Evolutionary conservation across 1,140 invertebrate species (phyloP), one percentile per base, ranked within the genome.

Genomic region (Drosophila kohkoa): DNA sequence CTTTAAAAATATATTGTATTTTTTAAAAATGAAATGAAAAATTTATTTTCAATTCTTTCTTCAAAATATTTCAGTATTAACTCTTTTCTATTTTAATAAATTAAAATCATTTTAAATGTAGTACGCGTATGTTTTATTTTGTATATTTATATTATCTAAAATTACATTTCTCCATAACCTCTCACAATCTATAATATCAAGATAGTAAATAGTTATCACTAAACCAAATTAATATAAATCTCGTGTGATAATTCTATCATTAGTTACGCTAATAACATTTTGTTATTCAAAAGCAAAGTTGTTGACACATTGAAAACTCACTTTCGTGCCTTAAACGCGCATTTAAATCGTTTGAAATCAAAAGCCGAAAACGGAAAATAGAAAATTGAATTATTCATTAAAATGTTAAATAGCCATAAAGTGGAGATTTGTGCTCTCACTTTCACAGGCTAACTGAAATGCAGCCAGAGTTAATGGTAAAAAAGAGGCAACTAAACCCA

Each of bases 331-430:
- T 41, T 5, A 2, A n/a, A 35, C 46, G 35, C 48, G 7, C 32
- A 59, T n/a, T 28, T 3, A 0, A 59, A 25, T 1, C 10, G 16
- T 15, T n/a, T 11, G 64, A 51, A 35, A 28, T 4, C 48, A 25
- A 13, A 55, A 57, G 13, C 38, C 13, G 11, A 41, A 78, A 66
- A 48, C 28, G 68, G 70, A 73, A 81, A 81, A 75, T 60, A 79
- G 71, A 72, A 87, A 72, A 67, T 82, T 86, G 70, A 75, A 86
- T 86, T 69, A 86, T 86, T 76, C 82, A 83, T 83, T 77, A 65
- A 65, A 70, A 52, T 45, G 67, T 80, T 66, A 81, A 82, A 80
- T 80, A 75, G 65, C 58, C 67, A 82, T 87, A 87, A 82, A 79
- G 64, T 59, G 69, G 70, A 81, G 79, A 72, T 72, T 85, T 85